Evolutionary conservation across 2,888 invertebrate genomes (phyloP).

Genomic region (Lithophane ornitopus): DNA sequence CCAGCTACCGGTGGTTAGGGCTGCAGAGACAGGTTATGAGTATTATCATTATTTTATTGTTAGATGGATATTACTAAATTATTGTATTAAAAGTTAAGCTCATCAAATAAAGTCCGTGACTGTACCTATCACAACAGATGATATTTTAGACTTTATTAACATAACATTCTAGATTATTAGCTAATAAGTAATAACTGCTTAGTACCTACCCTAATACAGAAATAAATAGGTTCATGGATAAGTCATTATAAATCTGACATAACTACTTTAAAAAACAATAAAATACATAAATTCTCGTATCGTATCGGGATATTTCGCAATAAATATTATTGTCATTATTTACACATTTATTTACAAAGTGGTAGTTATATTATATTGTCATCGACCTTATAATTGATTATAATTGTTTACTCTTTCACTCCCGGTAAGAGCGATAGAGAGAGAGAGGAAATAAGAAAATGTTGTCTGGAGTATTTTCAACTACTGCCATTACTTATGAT

Average conservation of each 20-base stretch:
- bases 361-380: constrained; percentile 16
- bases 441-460: not conserved
- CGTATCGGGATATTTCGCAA: not conserved
- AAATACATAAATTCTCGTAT: constrained; percentile 25
- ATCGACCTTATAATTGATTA: constrained; percentile 27
- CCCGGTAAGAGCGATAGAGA: not conserved
- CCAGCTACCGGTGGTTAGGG: too few relatives aligned
- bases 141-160: not conserved
- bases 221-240: constrained; percentile 7
- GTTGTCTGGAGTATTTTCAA: not conserved
- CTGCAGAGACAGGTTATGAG: too few relatives aligned
- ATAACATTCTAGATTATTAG: not conserved
- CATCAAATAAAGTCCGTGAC: too few relatives aligned
- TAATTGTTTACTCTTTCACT: constrained; percentile 3
- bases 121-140: not conserved
- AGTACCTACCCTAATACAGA: too few relatives aligned
- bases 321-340: constrained; percentile 22
- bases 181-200: not conserved
- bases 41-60: too few relatives aligned
- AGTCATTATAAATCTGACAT: not conserved
- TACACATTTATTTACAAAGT: constrained; percentile 13
- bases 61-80: too few relatives aligned
- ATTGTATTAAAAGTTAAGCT: too few relatives aligned
- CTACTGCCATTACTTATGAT: not conserved
- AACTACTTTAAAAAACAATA: constrained; percentile 34